Conservation (phyloP, 2,113 vertebrate species). For the Campylomormyrus numenius region DNA sequence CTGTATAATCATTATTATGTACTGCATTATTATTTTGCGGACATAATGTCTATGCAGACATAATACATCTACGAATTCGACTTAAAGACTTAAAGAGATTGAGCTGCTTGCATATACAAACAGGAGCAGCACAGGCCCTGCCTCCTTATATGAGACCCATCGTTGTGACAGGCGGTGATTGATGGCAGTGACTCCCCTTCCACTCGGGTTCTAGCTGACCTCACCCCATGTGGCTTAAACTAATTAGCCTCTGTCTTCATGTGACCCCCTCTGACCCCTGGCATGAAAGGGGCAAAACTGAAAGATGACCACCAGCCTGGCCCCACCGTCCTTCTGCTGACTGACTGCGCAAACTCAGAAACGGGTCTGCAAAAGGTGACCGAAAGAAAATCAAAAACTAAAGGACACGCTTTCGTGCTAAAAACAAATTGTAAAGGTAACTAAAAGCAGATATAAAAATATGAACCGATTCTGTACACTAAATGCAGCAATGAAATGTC, state of each 20-base stretch:
- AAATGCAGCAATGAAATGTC: background rate
- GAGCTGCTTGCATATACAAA: background rate
- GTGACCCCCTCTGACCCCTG: constrained; percentile 72
- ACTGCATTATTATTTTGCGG: background rate
- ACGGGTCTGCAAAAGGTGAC: background rate
- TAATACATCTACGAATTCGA: background rate
- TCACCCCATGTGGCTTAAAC: constrained; percentile 68
- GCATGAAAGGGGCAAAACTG: constrained; percentile 72
- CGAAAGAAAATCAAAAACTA: background rate
- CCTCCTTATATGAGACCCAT: background rate
- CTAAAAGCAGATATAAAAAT: background rate
- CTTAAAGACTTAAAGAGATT: background rate
- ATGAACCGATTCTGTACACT: background rate
- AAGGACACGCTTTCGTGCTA: background rate
- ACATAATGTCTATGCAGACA: background rate
- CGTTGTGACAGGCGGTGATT: constrained; percentile 1
- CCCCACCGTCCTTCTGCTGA: constrained; percentile 67
- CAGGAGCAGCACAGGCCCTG: background rate
- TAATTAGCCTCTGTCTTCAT: constrained; percentile 74
- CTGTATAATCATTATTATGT: background rate
- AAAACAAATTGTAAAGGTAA: background rate
- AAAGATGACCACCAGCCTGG: constrained; percentile 69
- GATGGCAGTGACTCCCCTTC: constrained; percentile 41
- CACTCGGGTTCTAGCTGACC: constrained; percentile 66
- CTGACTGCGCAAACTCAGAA: constrained; percentile 55